phyloP scores from a whole-genome alignment of 2,113 vertebrate genomes.

The Brachionichthys hirsutus region DNA sequence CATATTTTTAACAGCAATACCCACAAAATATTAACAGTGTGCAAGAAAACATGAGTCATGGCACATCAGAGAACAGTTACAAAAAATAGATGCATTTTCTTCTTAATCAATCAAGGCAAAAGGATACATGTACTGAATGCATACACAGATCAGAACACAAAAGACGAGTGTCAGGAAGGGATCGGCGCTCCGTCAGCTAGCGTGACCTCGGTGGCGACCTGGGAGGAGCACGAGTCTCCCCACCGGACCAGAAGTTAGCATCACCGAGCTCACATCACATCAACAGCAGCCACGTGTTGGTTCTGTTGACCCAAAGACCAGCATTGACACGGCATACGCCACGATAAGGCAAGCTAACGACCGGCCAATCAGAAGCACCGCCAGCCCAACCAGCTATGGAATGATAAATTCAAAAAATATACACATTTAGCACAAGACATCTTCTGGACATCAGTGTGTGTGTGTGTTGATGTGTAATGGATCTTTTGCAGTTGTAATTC shows the following conservation, averaged over 20 bases:
- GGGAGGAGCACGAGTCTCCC: slow-evolving; percentile 46
- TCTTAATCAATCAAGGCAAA: slow-evolving; percentile 80
- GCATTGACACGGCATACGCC: slow-evolving; percentile 57
- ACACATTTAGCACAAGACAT: slow-evolving; percentile 31
- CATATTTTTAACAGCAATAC: slow-evolving; percentile 78
- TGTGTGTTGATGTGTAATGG: slow-evolving; percentile 11
- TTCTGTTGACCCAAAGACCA: slow-evolving; percentile 28
- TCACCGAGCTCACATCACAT: slow-evolving; percentile 25
- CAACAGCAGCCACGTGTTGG: slow-evolving; percentile 36
- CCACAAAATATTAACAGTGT: slow-evolving; percentile 85
- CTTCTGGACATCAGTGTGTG: slow-evolving; percentile 40
- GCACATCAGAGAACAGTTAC: slow-evolving; percentile 81
- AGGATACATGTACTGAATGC: slow-evolving; percentile 73
- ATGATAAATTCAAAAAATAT: slow-evolving; percentile 49
- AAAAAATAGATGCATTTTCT: slow-evolving; percentile 83
- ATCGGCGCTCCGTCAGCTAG: slow-evolving; percentile 37
- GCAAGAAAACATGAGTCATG: slow-evolving; percentile 83
- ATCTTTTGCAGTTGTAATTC: slow-evolving; percentile 9
- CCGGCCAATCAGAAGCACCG: slow-evolving; percentile 46
- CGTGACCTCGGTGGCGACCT: slow-evolving; percentile 53
- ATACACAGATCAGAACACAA: slow-evolving; percentile 75
- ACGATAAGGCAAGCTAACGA: slow-evolving; percentile 68
- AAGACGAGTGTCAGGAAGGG: slow-evolving; percentile 62
- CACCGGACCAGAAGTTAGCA: slow-evolving; percentile 15
- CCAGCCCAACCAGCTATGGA: slow-evolving; percentile 59